phyloP scores from a whole-genome alignment of 2,888 invertebrate genomes.

The Euclidia mi region DNA sequence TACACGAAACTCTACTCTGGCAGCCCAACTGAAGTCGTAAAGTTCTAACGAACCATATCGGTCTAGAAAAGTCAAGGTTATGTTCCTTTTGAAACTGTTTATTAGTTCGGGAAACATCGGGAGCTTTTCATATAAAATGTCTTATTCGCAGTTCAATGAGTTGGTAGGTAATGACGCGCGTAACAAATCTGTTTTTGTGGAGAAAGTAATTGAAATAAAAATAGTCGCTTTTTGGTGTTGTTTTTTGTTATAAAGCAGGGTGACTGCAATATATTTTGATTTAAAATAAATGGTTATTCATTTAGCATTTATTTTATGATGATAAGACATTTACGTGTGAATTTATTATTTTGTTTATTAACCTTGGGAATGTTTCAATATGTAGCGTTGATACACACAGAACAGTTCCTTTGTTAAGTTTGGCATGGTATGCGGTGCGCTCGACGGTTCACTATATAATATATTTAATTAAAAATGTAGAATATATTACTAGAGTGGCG shows the following conservation, averaged over 20 bases:
- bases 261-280: slow-evolving; percentile 1
- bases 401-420: neutral
- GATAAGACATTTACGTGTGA: neutral
- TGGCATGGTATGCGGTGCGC: neutral
- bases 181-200: slow-evolving; percentile 3
- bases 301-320: neutral
- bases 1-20: slow-evolving; percentile 74
- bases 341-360: slow-evolving; percentile 7
- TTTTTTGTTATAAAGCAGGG: neutral
- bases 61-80: slow-evolving; percentile 45
- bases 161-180: neutral
- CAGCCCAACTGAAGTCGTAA: slow-evolving; percentile 61
- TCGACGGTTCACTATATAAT: slow-evolving; percentile 1
- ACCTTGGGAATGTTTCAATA: neutral
- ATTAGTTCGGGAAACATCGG: slow-evolving; percentile 33
- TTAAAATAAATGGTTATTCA: slow-evolving; percentile 6
- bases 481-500: slow-evolving; percentile 10
- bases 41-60: slow-evolving; percentile 52
- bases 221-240: neutral
- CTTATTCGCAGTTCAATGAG: slow-evolving; percentile 22
- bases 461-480: slow-evolving; percentile 20
- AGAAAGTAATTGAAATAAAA: slow-evolving; percentile 12
- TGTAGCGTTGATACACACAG: neutral
- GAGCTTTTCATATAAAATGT: slow-evolving; percentile 31
- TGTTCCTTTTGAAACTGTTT: slow-evolving; percentile 39